phyloP scores from a whole-genome alignment of 1,140 invertebrate species.

The Wasmannia auropunctata region DNA sequence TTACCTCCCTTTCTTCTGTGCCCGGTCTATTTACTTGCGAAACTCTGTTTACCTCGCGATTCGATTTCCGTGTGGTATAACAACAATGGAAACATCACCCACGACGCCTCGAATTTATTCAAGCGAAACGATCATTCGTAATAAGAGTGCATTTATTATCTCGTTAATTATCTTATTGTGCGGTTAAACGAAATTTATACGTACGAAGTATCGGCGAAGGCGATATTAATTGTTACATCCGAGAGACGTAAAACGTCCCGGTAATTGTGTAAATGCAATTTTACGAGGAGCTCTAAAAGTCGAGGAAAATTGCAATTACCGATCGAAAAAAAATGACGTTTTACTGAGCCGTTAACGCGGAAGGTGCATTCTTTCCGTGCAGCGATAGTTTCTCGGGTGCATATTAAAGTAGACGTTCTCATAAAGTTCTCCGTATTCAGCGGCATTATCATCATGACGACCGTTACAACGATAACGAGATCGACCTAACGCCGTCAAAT shows the following conservation, averaged over 20 bases:
- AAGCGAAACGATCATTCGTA: not conserved
- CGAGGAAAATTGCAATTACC: not conserved
- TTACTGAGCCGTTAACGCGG: slow-evolving; percentile 9
- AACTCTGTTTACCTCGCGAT: not conserved
- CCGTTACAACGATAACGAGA: slow-evolving; percentile 39
- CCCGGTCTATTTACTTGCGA: not conserved
- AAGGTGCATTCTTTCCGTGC: not conserved
- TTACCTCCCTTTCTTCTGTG: slow-evolving; percentile 38
- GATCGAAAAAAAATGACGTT: slow-evolving; percentile 13
- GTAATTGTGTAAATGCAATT: slow-evolving; percentile 10
- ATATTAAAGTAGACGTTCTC: slow-evolving; percentile 56
- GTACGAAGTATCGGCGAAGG: no score
- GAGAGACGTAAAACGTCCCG: not conserved
- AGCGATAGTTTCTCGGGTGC: not conserved
- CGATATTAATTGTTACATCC: not conserved
- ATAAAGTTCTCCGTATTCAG: not conserved
- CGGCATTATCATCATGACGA: slow-evolving; percentile 15
- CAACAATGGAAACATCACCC: not conserved
- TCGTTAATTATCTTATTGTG: not conserved
- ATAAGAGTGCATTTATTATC: not conserved
- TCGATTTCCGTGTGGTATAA: not conserved
- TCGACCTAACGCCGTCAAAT: slow-evolving; percentile 69
- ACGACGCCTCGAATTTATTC: not conserved
- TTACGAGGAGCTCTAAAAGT: not conserved
- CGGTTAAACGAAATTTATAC: not conserved